Evolutionary conservation across 1,140 invertebrate species (phyloP).

Genomic region (Zaprionus vittiger): DNA sequence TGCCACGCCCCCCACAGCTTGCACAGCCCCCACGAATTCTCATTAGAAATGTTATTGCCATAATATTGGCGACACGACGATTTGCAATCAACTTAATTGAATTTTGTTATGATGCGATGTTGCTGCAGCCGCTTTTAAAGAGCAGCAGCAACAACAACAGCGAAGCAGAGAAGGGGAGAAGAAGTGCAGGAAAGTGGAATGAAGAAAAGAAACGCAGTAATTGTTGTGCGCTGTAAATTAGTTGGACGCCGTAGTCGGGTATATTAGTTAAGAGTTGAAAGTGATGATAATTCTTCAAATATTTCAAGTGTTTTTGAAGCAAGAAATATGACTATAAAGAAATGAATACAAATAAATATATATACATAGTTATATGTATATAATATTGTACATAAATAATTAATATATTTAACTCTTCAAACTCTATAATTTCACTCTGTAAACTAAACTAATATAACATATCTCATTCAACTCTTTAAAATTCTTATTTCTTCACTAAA

Average conservation of each 20-base stretch:
- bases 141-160: background rate
- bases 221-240: slow-evolving; percentile 15
- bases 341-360: background rate
- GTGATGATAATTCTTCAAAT: background rate
- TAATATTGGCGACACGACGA: slow-evolving; percentile 59
- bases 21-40: background rate
- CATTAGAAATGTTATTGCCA: slow-evolving; percentile 46
- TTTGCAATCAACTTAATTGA: slow-evolving; percentile 81
- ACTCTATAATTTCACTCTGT: too few species aligned
- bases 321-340: background rate
- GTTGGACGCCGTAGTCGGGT: background rate
- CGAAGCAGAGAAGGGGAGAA: background rate
- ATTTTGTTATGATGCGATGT: slow-evolving; percentile 68
- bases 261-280: background rate
- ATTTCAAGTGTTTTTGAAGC: background rate
- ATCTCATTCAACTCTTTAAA: background rate
- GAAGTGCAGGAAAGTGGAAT: background rate
- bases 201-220: slow-evolving; percentile 13
- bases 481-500: background rate
- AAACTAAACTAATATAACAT: too few species aligned
- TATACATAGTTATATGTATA: background rate
- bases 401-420: too few species aligned
- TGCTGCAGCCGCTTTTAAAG: slow-evolving; percentile 24
- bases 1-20: background rate
- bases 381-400: too few species aligned